Evolutionary conservation across 2,888 invertebrate genomes (phyloP).

Genomic region (Tenthredo mesomela): DNA sequence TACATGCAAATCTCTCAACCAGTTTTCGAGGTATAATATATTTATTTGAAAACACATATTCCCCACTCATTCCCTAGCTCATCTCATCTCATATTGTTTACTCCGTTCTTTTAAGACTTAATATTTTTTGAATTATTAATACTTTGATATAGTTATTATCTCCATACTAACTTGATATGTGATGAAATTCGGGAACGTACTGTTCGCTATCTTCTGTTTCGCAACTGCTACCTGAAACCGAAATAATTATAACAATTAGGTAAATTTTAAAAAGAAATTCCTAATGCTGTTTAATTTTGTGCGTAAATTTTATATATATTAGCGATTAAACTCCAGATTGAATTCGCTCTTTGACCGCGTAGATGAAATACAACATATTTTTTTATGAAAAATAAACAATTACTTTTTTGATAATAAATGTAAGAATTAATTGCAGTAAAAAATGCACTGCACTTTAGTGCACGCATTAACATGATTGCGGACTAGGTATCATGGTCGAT

Average conservation of each 20-base stretch:
- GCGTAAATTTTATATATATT: neutral
- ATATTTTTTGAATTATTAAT: neutral
- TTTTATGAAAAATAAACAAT: neutral
- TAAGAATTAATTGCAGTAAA: neutral
- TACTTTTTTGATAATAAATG: neutral
- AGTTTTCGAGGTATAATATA: neutral
- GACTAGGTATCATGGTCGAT: conserved; percentile 6
- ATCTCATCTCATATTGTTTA: neutral
- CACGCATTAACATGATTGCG: conserved; percentile 53
- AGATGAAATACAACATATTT: neutral
- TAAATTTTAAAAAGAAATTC: neutral
- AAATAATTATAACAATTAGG: neutral
- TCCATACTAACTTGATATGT: conserved; percentile 66
- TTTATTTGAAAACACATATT: neutral
- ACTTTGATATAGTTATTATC: conserved; percentile 2
- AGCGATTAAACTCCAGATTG: neutral
- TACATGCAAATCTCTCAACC: neutral
- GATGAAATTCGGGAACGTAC: conserved; percentile 78
- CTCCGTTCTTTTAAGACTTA: neutral
- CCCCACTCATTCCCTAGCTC: neutral
- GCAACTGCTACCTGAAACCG: conserved; percentile 79
- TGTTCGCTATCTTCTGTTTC: conserved; percentile 80
- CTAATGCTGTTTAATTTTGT: neutral
- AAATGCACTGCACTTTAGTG: conserved; percentile 17
- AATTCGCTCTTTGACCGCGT: neutral